phyloP scores from a whole-genome alignment of 2,797 vertebrate species.

The Lagodon rhomboides region DNA sequence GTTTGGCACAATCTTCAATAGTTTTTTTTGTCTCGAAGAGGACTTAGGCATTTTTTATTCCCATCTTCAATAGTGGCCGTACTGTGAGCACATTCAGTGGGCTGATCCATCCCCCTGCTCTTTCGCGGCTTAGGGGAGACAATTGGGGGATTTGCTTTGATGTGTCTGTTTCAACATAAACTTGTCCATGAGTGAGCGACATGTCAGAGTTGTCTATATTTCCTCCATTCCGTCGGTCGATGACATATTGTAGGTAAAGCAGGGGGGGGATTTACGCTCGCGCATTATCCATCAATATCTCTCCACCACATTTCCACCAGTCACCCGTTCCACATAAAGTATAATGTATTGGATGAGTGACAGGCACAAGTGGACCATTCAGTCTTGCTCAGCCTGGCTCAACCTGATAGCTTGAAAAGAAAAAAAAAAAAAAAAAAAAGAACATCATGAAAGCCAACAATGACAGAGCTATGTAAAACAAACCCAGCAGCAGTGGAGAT shows the following conservation, averaged over 20 bases:
- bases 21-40: conserved; percentile 39
- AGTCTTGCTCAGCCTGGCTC: conserved; percentile 21
- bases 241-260: conserved; percentile 41
- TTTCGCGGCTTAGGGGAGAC: conserved; percentile 63
- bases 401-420: conserved; percentile 19
- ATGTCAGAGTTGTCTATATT: conserved; percentile 45
- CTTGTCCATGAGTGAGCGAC: conserved; percentile 53
- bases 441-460: background rate
- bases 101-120: conserved; percentile 59
- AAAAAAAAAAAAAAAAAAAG: background rate
- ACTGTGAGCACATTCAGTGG: conserved; percentile 53
- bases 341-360: conserved; percentile 36
- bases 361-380: conserved; percentile 21
- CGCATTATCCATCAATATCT: conserved; percentile 45
- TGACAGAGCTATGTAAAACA: conserved; percentile 21
- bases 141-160: conserved; percentile 67
- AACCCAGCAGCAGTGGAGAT: conserved; percentile 42
- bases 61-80: conserved; percentile 28
- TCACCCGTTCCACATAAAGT: conserved; percentile 5
- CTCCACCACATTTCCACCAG: conserved; percentile 33
- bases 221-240: conserved; percentile 15
- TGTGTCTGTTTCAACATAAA: conserved; percentile 55
- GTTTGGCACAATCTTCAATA: conserved; percentile 29
- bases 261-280: conserved; percentile 26
- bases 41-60: conserved; percentile 46